Evolutionary conservation across 2,113 vertebrate species (phyloP).

Genomic region (Eptesicus fuscus): DNA sequence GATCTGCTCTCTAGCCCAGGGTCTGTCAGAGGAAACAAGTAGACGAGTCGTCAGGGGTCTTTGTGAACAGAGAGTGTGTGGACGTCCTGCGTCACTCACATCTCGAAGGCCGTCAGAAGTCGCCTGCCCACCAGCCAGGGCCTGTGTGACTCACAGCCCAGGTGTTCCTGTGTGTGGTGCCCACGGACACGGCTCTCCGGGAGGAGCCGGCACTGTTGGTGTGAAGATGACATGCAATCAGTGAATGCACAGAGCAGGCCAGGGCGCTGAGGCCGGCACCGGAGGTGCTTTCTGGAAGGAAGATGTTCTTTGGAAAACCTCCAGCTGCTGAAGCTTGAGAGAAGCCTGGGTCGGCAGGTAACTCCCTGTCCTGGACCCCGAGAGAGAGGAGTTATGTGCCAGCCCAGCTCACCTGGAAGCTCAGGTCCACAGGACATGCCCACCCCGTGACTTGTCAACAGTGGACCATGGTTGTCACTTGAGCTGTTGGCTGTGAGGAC

Average conservation of each 20-base stretch:
- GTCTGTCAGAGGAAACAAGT: neutral
- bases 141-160: neutral
- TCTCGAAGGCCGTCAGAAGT: constrained; percentile 50
- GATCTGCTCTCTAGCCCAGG: neutral
- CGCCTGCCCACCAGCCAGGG: neutral
- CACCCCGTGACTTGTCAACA: rapidly evolving
- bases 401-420: neutral
- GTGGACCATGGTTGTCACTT: too few species aligned
- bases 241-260: constrained; percentile 38
- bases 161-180: constrained; percentile 27
- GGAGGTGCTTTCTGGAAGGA: neutral
- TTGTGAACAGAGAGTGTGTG: neutral
- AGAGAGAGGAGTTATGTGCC: too few species aligned
- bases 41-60: neutral
- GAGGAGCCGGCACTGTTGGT: neutral
- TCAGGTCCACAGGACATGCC: neutral
- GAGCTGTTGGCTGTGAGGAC: neutral
- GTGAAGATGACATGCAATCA: constrained; percentile 47
- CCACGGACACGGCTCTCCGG: constrained; percentile 22
- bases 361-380: neutral
- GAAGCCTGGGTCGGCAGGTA: neutral
- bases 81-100: neutral
- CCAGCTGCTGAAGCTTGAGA: neutral
- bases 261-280: neutral
- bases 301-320: neutral